Conservation (phyloP, 2,113 vertebrate species). For the Colinus virginianus region DNA sequence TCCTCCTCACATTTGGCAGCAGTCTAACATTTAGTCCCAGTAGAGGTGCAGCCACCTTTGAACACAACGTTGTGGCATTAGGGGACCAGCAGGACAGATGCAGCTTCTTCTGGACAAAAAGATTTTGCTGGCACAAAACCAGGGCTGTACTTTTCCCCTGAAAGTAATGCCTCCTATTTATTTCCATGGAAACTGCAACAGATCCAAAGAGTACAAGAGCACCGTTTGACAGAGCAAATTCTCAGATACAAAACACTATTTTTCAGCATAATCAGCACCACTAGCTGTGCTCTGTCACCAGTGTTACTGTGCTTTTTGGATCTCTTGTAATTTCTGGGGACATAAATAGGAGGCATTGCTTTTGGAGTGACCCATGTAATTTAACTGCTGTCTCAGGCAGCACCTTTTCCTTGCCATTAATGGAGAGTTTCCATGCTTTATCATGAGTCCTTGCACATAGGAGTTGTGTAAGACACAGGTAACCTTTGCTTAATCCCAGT, state of each 20-base stretch:
- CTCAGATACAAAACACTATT: too few relatives aligned
- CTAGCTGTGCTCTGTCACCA: background rate
- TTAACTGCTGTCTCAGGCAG: background rate
- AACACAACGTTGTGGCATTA: background rate
- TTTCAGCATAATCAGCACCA: too few relatives aligned
- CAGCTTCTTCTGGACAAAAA: background rate
- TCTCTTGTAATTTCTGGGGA: background rate
- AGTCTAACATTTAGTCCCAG: background rate
- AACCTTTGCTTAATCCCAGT: background rate
- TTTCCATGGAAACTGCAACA: too few relatives aligned
- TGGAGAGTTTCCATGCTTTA: background rate
- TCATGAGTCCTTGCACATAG: background rate
- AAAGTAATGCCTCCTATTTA: too few relatives aligned
- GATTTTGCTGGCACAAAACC: background rate
- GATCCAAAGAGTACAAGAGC: too few relatives aligned
- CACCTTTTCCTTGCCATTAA: background rate
- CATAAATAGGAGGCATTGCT: background rate
- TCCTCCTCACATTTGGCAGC: background rate
- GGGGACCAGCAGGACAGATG: background rate
- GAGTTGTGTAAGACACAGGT: accelerated
- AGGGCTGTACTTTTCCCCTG: background rate
- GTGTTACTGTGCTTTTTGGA: background rate
- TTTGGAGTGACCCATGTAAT: background rate
- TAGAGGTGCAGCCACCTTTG: background rate
- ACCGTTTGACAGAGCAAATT: too few relatives aligned